Evolutionary conservation across 2,888 invertebrate species (phyloP), one percentile per base, ranked within the genome.

Genomic region (Dryomyza anilis): DNA sequence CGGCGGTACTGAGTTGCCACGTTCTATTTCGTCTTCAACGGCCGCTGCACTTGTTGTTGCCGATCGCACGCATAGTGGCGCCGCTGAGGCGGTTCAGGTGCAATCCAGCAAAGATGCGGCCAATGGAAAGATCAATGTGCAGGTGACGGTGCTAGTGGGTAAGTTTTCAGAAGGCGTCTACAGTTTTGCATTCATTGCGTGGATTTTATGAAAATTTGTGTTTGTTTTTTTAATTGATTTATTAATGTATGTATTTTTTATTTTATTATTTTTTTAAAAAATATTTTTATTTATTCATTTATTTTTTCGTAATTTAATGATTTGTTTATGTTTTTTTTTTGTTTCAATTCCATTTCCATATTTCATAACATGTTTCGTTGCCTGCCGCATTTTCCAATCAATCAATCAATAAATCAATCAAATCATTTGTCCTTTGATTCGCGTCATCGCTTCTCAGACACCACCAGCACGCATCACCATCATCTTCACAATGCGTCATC

Each of bases 41-140:
- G 76, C 77, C 72, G 84, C 86, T 69, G 76, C 76, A 63, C 85
- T 87, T 67, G 75, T 80, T 50, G 89, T 90, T 85, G 87, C 73
- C 39, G 76, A 77, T 55, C 64, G 89, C 73, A 56, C 71, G 53
- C 33, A 66, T 16, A 63, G 65, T 19, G 64, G 67, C 23, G 63
- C 67, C 53, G 73, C 75, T 30, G 81, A 81, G 65, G 76, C 79
- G 50, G 73, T 80, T 29, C 79, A 81, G 70, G 81, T 83, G 72
- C 81, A 84, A 72, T 82, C 84, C 56, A 83, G 84, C 69, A 87
- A 87, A 78, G 87, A 91, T 85, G 76, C 81, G 59, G 72, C 75
- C 65, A 93, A 93, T 86, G 93, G 92, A 82, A 94, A 93, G 87
- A 93, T 91, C 85, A 92, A 91, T 87, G 92, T 92, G 83, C 92